phyloP scores from a whole-genome alignment of 2,888 invertebrate genomes.

The Operophtera brumata region DNA sequence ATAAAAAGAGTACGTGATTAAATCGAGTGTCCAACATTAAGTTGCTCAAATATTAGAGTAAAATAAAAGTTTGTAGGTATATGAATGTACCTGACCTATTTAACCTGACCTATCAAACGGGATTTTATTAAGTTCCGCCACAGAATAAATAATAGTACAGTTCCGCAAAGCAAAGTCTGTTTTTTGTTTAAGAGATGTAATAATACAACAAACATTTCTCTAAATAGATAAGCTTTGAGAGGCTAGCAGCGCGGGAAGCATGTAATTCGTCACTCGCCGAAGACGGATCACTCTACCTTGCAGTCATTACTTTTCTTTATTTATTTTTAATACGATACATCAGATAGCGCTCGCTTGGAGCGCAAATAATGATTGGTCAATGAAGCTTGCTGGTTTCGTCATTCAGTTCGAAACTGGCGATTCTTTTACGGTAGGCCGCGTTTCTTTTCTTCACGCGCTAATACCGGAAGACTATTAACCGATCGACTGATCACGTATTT shows the following conservation, averaged over 20 bases:
- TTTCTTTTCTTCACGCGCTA: not conserved
- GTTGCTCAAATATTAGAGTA: no score
- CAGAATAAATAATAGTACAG: no score
- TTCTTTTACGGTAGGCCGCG: not conserved
- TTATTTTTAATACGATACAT: slow-evolving; percentile 28
- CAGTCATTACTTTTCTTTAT: slow-evolving; percentile 29
- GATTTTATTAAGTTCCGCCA: no score
- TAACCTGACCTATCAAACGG: no score
- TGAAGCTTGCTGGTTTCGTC: not conserved
- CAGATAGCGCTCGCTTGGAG: slow-evolving; percentile 13
- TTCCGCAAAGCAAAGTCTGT: no score
- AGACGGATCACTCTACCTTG: slow-evolving; percentile 46
- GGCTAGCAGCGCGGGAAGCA: slow-evolving; percentile 34
- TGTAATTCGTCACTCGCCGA: slow-evolving; percentile 49
- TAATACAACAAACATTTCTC: slow-evolving; percentile 34
- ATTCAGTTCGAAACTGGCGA: not conserved
- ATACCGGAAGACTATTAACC: not conserved
- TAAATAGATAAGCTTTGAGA: slow-evolving; percentile 40
- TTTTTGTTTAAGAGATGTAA: slow-evolving; percentile 32
- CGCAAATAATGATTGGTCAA: slow-evolving; percentile 16
- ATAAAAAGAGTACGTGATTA: no score
- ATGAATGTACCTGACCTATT: no score
- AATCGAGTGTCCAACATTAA: no score
- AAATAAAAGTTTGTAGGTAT: no score
- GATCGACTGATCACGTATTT: not conserved